A percentile compares a stretch with the other conserved stretches of the same genome.
phyloP scores from a whole-genome alignment of 1,140 invertebrate species.

The Diorhabda sublineata region DNA sequence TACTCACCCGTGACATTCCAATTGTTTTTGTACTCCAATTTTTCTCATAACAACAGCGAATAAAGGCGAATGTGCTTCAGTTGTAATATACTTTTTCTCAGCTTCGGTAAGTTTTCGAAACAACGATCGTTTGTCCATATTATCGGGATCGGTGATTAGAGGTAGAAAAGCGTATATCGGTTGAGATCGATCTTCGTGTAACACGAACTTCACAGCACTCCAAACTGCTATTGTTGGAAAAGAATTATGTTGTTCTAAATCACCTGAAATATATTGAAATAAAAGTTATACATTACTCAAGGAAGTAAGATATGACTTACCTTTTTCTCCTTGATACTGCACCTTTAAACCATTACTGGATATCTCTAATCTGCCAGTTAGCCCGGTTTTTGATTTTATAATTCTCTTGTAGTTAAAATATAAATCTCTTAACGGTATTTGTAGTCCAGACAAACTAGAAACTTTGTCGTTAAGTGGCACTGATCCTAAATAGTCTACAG shows the following conservation, averaged over 20 bases:
- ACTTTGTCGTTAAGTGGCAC: constrained; percentile 72
- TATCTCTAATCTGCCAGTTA: constrained; percentile 63
- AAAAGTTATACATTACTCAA: background rate
- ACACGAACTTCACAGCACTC: constrained; percentile 78
- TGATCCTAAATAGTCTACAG: constrained; percentile 79
- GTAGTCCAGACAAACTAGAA: constrained; percentile 75
- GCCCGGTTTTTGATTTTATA: constrained; percentile 47
- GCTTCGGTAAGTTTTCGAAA: constrained; percentile 54
- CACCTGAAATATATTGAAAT: constrained; percentile 26
- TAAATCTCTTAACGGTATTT: constrained; percentile 74
- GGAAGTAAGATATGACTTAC: constrained; percentile 32
- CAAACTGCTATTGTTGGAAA: constrained; percentile 88
- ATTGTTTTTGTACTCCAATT: constrained; percentile 66
- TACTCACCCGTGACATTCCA: constrained; percentile 76
- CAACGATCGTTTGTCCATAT: constrained; percentile 65
- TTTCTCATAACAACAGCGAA: constrained; percentile 88
- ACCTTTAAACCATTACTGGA: constrained; percentile 64
- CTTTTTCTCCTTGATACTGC: constrained; percentile 55
- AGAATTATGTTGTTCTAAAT: constrained; percentile 62
- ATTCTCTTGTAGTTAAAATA: constrained; percentile 63
- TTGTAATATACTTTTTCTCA: constrained; percentile 53
- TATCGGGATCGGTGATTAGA: constrained; percentile 78
- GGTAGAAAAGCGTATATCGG: constrained; percentile 73
- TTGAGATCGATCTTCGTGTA: constrained; percentile 36
- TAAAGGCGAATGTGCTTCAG: constrained; percentile 68